phyloP scores from a whole-genome alignment of 2,113 vertebrate genomes.

The Nasalis larvatus region DNA sequence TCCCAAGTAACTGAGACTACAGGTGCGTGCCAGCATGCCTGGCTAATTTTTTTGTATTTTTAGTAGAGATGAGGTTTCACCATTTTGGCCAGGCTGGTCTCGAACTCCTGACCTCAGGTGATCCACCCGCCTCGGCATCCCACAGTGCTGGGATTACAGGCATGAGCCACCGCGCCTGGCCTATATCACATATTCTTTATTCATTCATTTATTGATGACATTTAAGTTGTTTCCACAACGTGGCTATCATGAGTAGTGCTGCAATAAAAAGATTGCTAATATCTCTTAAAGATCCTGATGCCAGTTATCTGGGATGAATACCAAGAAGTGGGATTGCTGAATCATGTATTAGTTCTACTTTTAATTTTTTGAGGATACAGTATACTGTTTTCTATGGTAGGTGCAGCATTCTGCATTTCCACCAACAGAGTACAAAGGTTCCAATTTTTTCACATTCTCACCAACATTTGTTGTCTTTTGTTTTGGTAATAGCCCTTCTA shows the following conservation, averaged over 20 bases:
- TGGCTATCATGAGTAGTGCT: background rate
- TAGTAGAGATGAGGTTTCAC: too few relatives aligned
- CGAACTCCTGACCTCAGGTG: too few relatives aligned
- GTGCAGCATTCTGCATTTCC: background rate
- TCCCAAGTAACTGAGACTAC: too few relatives aligned
- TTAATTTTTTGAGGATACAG: background rate
- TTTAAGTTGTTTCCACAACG: background rate
- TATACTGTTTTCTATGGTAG: background rate
- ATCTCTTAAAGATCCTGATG: background rate
- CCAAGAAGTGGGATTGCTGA: background rate
- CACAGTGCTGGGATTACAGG: too few relatives aligned
- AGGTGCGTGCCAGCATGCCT: too few relatives aligned
- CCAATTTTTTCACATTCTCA: background rate
- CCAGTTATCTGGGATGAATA: background rate
- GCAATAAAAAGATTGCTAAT: background rate
- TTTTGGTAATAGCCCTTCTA: background rate
- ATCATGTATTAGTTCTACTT: background rate
- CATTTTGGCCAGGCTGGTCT: too few relatives aligned
- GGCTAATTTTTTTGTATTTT: too few relatives aligned
- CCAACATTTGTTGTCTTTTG: background rate
- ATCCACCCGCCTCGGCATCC: too few relatives aligned
- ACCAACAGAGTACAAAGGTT: background rate
- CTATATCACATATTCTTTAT: too few relatives aligned
- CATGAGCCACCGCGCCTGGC: too few relatives aligned
- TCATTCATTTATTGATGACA: background rate